Base-by-base conservation (phyloP, 2,797 vertebrate species). In the Sylvilagus floridanus region DNA sequence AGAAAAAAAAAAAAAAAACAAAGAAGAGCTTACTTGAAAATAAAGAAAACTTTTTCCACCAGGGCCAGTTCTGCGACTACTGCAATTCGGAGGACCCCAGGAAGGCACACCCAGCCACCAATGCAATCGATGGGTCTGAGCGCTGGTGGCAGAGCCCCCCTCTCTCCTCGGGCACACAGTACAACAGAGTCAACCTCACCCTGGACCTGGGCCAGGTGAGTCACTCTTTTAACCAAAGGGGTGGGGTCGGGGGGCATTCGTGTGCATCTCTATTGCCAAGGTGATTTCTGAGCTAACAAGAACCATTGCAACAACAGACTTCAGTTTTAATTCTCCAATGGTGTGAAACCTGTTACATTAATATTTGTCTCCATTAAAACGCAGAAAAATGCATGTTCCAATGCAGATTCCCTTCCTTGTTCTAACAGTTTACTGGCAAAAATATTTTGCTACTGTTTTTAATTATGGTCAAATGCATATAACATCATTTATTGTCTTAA, bases 61-160 rank as follows among this genome's bases (percentile, higher is more conserved):
- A 99, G 99, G 99, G 99, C 77, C 99, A 99, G 96, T 99, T 98
- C 88, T 99, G 99, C 97, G 99, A 99, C 96, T 98, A 98, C 79
- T 99, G 99, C 98, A 98, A 99, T 93, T 98, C 99, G 65, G 97
- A 96, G 32, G 98, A 99, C 89, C 98, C 99, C 32, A 98, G 96
- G 96, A 99, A 98, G 98, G 99, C 99, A 69, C 99, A 99, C 96
- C 99, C 99, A 0, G 97, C 98, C 90, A 98, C 97, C 92, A 98
- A 99, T 0, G 99, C 99, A 13, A 98, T 99, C 1, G 99, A 99
- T 6, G 99, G 99, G 92, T 99, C 99, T 0, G 99, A 99, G 89
- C 98, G 98, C 22, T 99, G 99, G 99, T 99, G 99, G 99, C 99
- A 99, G 95, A 99, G 99, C 93, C 99, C 99, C 0, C 99, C 99